Base-by-base conservation (phyloP, 1,140 invertebrate species). In the Papilio helenus region DNA sequence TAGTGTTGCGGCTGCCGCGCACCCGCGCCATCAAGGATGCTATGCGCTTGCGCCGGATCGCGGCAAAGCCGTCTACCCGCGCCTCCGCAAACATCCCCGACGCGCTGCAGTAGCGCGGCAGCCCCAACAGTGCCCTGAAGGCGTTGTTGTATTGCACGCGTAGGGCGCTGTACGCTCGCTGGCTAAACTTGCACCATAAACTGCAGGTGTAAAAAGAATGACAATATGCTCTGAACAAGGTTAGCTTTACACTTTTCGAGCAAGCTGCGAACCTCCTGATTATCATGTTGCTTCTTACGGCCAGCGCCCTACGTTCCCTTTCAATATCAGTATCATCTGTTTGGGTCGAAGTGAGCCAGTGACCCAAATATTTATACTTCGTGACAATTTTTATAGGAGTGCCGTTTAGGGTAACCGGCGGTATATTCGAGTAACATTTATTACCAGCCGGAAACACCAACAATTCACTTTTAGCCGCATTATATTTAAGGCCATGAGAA, bases 401-500 rank as follows among this genome's bases (percentile, higher is more conserved):
- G 4, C 51, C n/a, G 20, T 8, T 58, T 9, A 58, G n/a, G 51
- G 14, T 51, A 51, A 51, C 49, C 49, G 51, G 51, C 51, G 51
- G n/a, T 8, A 20, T 12, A 58, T 16, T 23, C n/a, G n/a, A 58
- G 20, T 58, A 20, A 23, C 12, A 58, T 20, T 58, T 51, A 1
- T 58, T 58, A 58, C 51, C 51, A 58, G n/a, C 51, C 4, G 8
- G n/a, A 58, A 81, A 81, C 4, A 81, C 34, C 9, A 81, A 26
- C n/a, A 71, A 51, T 49, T 79, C 72, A 49, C 77, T 81, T 72
- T 81, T 81, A 10, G 9, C 18, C 3, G 42, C 49, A 49, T 81
- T 81, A 16, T 79, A 81, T 39, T 26, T 79, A 10, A 81, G 61
- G 9, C 80, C 78, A 39, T 81, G 80, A n/a, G 9, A 12, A 12